Conservation (phyloP, 2,888 invertebrate genomes). For the Branchipolynoe longqiensis region DNA sequence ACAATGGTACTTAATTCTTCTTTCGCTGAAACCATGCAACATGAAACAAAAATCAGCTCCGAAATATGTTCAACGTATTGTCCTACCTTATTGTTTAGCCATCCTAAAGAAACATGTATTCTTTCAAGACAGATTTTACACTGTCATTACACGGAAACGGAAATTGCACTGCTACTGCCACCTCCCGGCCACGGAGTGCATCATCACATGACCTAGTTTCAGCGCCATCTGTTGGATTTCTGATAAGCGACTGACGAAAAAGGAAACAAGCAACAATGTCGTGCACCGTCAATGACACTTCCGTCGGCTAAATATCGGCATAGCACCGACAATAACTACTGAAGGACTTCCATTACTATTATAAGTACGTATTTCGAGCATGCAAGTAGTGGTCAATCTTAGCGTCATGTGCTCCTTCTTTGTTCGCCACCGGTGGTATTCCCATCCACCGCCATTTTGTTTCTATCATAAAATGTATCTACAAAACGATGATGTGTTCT, state of each 20-base stretch:
- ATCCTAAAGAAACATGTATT: no score
- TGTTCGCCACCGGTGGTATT: slow-evolving; percentile 9
- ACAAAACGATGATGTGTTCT: not conserved
- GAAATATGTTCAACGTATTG: no score
- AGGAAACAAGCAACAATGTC: not conserved
- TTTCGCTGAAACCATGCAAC: no score
- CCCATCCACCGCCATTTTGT: slow-evolving; percentile 24
- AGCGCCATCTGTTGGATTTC: slow-evolving; percentile 24
- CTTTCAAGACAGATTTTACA: no score
- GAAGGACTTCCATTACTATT: not conserved
- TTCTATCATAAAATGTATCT: slow-evolving; percentile 20
- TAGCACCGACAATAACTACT: not conserved
- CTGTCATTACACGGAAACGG: slow-evolving; percentile 6
- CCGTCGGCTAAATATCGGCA: not conserved
- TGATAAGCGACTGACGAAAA: not conserved
- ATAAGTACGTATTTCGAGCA: slow-evolving; percentile 7
- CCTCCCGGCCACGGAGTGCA: not conserved
- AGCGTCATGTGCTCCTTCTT: not conserved
- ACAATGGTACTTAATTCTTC: no score
- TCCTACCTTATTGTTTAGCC: no score
- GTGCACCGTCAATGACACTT: not conserved
- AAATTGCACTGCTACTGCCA: not conserved
- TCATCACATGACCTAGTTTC: slow-evolving; percentile 13
- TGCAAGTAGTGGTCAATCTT: not conserved
- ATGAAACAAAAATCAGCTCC: no score